Evolutionary conservation across 2,888 invertebrate genomes (phyloP).

Genomic region (Crossocerus cetratus): DNA sequence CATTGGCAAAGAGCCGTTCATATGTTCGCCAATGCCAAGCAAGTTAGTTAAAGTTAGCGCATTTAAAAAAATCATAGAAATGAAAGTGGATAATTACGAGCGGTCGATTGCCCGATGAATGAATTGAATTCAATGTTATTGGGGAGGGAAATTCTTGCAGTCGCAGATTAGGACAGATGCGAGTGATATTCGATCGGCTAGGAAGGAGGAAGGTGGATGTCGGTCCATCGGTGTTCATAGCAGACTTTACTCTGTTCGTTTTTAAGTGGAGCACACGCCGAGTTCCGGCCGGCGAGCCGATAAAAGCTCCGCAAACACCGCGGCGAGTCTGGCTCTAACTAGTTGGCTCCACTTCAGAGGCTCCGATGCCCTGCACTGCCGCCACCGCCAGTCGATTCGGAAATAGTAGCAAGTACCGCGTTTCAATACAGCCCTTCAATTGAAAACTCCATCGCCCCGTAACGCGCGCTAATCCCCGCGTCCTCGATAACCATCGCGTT

Average conservation of each 20-base stretch:
- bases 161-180: slow-evolving; percentile 10
- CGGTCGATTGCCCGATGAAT: neutral
- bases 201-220: neutral
- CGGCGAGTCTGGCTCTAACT: slow-evolving; percentile 15
- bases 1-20: too few species aligned
- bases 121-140: neutral
- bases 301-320: slow-evolving; percentile 51
- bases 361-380: slow-evolving; percentile 8
- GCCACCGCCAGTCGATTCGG: slow-evolving; percentile 15
- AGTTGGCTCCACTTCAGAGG: slow-evolving; percentile 36
- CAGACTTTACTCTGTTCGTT: slow-evolving; percentile 37
- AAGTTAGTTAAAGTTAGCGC: too few species aligned
- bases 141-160: slow-evolving; percentile 2
- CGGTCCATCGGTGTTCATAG: slow-evolving; percentile 36
- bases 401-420: slow-evolving; percentile 4
- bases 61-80: neutral
- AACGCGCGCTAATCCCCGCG: too few species aligned
- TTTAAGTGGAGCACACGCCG: slow-evolving; percentile 27
- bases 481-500: too few species aligned
- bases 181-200: neutral
- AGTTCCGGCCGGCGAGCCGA: slow-evolving; percentile 13
- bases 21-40: too few species aligned
- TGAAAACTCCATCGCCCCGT: too few species aligned
- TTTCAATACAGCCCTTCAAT: too few species aligned
- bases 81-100: neutral